phyloP scores from a whole-genome alignment of 2,797 vertebrate genomes.

The Hippocampus kuda region DNA sequence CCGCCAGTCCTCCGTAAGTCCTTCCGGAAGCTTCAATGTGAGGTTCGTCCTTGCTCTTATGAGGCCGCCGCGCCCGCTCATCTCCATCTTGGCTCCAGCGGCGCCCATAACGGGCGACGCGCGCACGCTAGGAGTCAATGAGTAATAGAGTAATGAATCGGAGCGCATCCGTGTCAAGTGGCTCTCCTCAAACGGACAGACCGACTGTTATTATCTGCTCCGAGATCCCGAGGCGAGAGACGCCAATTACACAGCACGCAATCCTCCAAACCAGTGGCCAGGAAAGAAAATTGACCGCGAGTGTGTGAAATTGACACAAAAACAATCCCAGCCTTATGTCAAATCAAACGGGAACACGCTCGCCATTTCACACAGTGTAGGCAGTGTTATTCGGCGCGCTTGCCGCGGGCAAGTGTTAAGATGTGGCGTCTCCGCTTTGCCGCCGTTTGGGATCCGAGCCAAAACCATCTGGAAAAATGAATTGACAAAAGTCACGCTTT shows the following conservation, averaged over 20 bases:
- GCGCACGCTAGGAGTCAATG: not conserved
- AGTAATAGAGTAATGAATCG: conserved; percentile 5
- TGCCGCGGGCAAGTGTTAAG: not conserved
- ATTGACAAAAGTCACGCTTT: not conserved
- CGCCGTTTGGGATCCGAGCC: not conserved
- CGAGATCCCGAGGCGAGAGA: not conserved
- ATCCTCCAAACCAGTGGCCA: conserved; percentile 6
- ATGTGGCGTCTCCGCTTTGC: not conserved
- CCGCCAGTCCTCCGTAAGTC: not conserved
- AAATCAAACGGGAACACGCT: not conserved
- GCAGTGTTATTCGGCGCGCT: not conserved
- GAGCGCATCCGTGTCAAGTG: not conserved
- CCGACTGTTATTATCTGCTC: not conserved
- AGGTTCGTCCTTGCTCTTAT: conserved; percentile 1
- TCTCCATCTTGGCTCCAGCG: not conserved
- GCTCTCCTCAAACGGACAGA: not conserved
- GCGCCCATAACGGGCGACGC: not conserved
- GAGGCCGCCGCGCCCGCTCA: not conserved
- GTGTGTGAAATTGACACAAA: not conserved
- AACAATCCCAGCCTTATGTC: not conserved
- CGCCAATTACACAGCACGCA: not conserved
- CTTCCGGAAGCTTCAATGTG: conserved; percentile 2
- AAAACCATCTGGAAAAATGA: not conserved
- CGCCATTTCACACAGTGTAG: not conserved
- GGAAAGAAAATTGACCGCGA: conserved; percentile 1